These are phyloP conservation scores for Andinoacara biseriatus DNA, from an alignment of 2,113 vertebrate species.

Conservation along the genomic window DNA sequence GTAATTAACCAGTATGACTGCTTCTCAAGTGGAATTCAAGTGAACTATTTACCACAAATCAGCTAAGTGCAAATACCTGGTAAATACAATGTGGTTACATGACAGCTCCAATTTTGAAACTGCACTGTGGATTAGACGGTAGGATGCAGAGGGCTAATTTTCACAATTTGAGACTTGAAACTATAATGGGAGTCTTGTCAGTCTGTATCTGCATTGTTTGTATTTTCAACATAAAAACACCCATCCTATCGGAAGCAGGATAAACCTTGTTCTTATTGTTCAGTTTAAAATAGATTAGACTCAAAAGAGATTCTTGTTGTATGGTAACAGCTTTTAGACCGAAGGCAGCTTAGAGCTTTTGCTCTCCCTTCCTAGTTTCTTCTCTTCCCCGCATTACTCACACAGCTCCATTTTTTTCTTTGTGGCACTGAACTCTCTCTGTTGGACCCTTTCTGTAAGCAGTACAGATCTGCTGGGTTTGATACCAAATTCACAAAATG, in stretches of 20 bases:
- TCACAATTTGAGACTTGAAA: background rate
- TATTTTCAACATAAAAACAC: slow-evolving; percentile 5
- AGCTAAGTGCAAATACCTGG: background rate
- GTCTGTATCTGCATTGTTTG: background rate
- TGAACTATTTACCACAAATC: background rate
- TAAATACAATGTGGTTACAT: background rate
- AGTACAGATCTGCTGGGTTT: background rate
- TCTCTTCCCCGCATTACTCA: background rate
- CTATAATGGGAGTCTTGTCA: background rate
- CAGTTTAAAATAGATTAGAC: background rate
- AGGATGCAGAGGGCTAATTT: background rate
- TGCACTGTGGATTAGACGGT: background rate
- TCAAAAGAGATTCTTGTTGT: background rate
- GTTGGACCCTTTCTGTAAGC: background rate
- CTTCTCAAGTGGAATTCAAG: background rate
- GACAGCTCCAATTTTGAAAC: background rate
- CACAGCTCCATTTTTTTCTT: background rate
- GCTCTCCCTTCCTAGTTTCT: background rate
- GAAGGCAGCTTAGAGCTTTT: slow-evolving; percentile 1
- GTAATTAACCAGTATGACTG: background rate
- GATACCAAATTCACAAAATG: slow-evolving; percentile 1
- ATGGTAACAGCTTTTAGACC: background rate
- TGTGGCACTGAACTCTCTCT: slow-evolving; percentile 15
- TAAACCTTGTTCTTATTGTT: background rate
- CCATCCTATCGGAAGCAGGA: background rate